A percentile compares a stretch with the other conserved stretches of the same genome.
Conservation (phyloP, 2,113 vertebrate genomes). For the Rhea pennata region DNA sequence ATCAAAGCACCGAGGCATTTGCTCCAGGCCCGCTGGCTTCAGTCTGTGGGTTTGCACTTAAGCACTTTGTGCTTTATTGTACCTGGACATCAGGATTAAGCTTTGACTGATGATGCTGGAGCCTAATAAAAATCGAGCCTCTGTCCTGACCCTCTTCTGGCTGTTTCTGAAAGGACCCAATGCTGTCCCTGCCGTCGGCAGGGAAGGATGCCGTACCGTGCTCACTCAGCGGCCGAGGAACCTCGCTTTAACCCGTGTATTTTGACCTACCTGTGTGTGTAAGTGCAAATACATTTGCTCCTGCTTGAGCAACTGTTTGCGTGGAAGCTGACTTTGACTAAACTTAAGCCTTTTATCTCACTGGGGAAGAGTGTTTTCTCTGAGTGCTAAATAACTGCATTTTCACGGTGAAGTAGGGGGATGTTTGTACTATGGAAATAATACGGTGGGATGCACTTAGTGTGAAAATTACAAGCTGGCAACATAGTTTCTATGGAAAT, state of each 20-base stretch:
- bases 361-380: neutral
- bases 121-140: neutral
- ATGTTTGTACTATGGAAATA: slow-evolving; percentile 27
- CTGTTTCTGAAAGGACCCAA: neutral
- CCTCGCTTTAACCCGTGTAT: neutral
- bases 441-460: slow-evolving; percentile 8
- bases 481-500: slow-evolving; percentile 66
- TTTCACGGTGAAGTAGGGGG: neutral
- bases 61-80: neutral
- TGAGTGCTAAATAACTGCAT: neutral
- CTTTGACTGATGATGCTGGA: neutral
- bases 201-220: neutral
- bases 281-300: neutral
- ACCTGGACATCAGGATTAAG: neutral
- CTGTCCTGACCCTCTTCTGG: neutral
- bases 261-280: neutral
- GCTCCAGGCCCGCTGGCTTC: neutral
- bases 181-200: neutral
- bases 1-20: neutral
- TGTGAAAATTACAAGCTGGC: slow-evolving; percentile 39
- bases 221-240: neutral
- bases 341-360: slow-evolving; percentile 36
- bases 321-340: neutral
- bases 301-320: neutral
- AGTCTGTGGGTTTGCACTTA: neutral